Evolutionary conservation across 2,113 vertebrate species (phyloP).

Genomic region (Tursiops truncatus): DNA sequence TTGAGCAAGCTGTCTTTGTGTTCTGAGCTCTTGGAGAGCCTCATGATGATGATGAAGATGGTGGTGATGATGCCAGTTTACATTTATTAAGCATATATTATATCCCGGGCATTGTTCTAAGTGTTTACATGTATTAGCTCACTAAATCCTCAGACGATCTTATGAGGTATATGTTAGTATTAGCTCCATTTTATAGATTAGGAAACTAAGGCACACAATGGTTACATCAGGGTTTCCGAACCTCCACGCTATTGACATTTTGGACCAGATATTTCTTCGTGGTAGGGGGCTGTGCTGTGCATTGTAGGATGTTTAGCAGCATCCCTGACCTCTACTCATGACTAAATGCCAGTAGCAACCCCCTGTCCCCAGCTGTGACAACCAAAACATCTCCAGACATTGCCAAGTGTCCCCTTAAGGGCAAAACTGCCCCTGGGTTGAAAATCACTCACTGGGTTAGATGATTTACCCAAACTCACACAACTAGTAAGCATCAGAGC

Average conservation of each 20-base stretch:
- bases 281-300: background rate
- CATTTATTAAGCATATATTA: slow-evolving; percentile 2
- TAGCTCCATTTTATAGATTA: background rate
- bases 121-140: background rate
- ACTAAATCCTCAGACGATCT: background rate
- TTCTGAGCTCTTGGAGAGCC: background rate
- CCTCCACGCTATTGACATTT: background rate
- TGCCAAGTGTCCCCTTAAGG: background rate
- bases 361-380: background rate
- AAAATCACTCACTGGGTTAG: background rate
- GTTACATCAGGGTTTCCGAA: background rate
- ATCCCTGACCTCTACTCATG: background rate
- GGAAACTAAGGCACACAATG: background rate
- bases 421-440: background rate
- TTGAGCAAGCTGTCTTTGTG: background rate
- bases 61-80: background rate
- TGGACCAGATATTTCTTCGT: background rate
- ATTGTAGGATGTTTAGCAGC: background rate
- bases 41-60: background rate
- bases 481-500: background rate
- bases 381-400: background rate
- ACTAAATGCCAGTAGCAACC: background rate
- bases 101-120: background rate
- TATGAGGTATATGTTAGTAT: background rate
- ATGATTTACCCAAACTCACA: background rate